Evolutionary conservation across 2,113 vertebrate genomes (phyloP), one percentile per base, ranked within the genome.

Genomic region (Nansenia antarctica): DNA sequence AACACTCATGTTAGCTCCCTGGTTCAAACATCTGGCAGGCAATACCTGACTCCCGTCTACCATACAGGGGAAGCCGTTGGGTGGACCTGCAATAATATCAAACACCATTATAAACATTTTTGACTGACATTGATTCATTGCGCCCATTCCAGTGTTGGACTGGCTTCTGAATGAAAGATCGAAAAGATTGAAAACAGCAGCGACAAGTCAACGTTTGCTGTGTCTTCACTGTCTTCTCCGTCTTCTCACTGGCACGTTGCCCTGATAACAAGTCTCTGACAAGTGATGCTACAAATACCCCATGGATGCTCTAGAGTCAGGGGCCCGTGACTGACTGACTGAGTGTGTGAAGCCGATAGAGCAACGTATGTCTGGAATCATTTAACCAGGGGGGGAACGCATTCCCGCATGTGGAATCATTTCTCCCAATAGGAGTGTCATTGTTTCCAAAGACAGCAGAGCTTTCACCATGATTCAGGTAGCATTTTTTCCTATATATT

Each of bases 281-380:
- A 75, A 74, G 67, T 82, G 74, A 82, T 65, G 59, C 62, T 67
- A 65, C 68, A 74, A 42, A 73, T 65, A 78, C 42, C 27, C 65
- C 55, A n/a, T 52, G 42, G 39, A 69, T 67, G 66, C 68, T 79
- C 42, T 35, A 57, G 60, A 71, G 74, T 49, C 70, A 22, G 14
- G 22, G 55, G 70, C 31, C 42, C 58, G 37, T 20, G 3, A 63
- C 27, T 42, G 12, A 55, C 34, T 42, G 12, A 55, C 34, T 12
- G 62, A 62, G 65, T 52, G 71, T 66, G 32, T 45, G 9, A 37
- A 3, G 47, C 57, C 24, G 68, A 88, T 85, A 79, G 76, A 55
- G 66, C 68, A 72, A 83, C 68, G 66, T n/a, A 45, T 58, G 82
- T 89, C 89, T 92, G 90, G 84, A 91, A 90, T 84, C 84, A 86